A percentile compares a stretch with the other conserved stretches of the same genome.
These are phyloP conservation scores for Neocrepidodera transversa DNA, from an alignment of 2,888 invertebrate species.

Conservation along the genomic window DNA sequence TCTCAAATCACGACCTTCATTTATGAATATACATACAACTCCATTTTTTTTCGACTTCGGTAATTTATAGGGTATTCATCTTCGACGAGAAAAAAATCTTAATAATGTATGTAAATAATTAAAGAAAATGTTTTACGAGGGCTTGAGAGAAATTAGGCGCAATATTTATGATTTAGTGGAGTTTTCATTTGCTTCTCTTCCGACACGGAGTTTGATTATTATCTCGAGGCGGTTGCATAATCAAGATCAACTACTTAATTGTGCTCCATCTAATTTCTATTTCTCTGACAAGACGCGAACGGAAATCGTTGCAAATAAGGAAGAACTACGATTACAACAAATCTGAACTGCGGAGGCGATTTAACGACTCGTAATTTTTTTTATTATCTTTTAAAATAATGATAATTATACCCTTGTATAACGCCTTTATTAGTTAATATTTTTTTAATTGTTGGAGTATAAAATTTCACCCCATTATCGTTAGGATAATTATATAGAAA, in stretches of 20 bases:
- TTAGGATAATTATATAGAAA: too few relatives aligned
- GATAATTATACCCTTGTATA: too few relatives aligned
- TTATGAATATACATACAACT: slow-evolving; percentile 41
- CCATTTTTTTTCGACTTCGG: slow-evolving; percentile 35
- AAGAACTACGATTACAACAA: not conserved
- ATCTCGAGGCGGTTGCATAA: slow-evolving; percentile 16
- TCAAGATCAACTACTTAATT: slow-evolving; percentile 24
- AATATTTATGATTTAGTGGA: slow-evolving; percentile 13
- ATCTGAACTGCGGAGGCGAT: not conserved
- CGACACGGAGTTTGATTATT: slow-evolving; percentile 19
- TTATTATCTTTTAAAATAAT: too few relatives aligned
- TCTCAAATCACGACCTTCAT: slow-evolving; percentile 37
- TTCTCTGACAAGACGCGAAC: slow-evolving; percentile 17
- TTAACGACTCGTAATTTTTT: too few relatives aligned
- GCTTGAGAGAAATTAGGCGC: not conserved
- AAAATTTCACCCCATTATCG: too few relatives aligned
- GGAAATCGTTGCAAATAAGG: slow-evolving; percentile 17
- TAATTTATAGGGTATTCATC: slow-evolving; percentile 32
- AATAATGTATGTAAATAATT: slow-evolving; percentile 6
- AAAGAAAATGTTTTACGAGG: not conserved
- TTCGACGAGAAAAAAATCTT: slow-evolving; percentile 3
- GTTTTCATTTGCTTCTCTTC: slow-evolving; percentile 17
- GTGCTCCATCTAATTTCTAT: slow-evolving; percentile 21
- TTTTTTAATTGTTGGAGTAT: too few relatives aligned
- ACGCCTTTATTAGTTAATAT: too few relatives aligned